Base-by-base conservation (phyloP, 2,113 vertebrate genomes). In the Zonotrichia leucophrys region DNA sequence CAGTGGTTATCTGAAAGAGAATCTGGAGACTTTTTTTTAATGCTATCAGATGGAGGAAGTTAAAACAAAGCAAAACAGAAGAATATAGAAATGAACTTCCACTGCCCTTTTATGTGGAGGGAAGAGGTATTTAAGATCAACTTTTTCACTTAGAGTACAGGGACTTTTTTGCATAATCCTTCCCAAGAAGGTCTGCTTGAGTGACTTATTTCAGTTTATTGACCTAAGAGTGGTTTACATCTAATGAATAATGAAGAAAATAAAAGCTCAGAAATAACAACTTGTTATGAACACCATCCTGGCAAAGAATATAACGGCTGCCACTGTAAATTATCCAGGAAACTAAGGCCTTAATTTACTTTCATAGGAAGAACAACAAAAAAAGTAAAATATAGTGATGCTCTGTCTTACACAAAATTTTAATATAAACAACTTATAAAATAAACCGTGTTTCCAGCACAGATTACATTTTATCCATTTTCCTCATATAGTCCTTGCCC, bases 1-100 rank as follows among this genome's bases (percentile, higher is more conserved):
- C 31, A 56, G 35, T 90, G 83, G n/a, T 75, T 93, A 96, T 91
- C 77, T 92, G 76, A 92, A 82, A 93, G 84, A 76, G 15, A 58
- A 94, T 90, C 74, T 96, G 50, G 60, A 94, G 67, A 85, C 18
- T 56, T 78, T 89, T 76, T 76, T 69, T 47, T 82, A 94, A 72
- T 89, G 77, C 30, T 66, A 75, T 83, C 55, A 70, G 88, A 62
- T 58, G 59, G 25, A 58, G 64, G 49, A 89, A 83, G 77, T 77
- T 78, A 82, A 95, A 95, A 39, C 25, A 91, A 83, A 94, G 16
- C 5, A 35, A 90, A 66, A 84, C 12, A 86, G 62, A 72, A 70
- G 4, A 91, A 82, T 11, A 64, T 4, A 92, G 72, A 92, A 46
- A 89, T 78, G 47, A 95, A 66, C 11, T 11, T 86, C 47, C 17